Conservation (phyloP, 2,113 vertebrate genomes). For the Bucco capensis region DNA sequence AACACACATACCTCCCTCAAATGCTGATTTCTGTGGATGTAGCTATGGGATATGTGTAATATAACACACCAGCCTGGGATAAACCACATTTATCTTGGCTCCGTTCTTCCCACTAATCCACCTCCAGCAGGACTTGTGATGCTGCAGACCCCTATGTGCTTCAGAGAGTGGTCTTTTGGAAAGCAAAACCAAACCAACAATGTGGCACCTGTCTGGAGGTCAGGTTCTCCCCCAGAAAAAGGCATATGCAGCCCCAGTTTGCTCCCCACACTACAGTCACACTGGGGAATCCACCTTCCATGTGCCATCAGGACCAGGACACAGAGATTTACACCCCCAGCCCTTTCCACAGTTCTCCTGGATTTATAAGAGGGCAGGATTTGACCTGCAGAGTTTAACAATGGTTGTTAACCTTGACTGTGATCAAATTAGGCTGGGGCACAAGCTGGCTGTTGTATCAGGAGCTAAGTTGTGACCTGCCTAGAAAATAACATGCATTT, state of each 20-base stretch:
- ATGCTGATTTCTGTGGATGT: not conserved
- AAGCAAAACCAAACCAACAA: not conserved
- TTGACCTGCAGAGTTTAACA: constrained; percentile 1
- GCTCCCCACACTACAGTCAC: no score
- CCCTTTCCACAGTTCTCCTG: not conserved
- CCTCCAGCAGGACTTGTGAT: not conserved
- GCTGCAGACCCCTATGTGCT: rapidly evolving
- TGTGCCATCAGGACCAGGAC: rapidly evolving
- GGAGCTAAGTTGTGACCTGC: not conserved
- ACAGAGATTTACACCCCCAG: not conserved
- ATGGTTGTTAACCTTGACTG: not conserved
- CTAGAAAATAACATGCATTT: not conserved
- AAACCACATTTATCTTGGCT: not conserved
- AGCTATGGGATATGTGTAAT: not conserved
- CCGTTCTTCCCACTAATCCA: not conserved
- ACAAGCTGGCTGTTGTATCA: not conserved
- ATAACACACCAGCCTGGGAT: not conserved
- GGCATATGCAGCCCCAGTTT: rapidly evolving
- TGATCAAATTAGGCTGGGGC: not conserved
- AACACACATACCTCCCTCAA: not conserved
- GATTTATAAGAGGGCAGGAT: not conserved
- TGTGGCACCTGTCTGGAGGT: not conserved
- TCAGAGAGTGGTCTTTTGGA: not conserved
- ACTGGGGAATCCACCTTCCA: not conserved
- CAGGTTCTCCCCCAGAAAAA: not conserved